Base-by-base conservation (phyloP, 2,888 invertebrate species). In the Orthonevra nobilis region DNA sequence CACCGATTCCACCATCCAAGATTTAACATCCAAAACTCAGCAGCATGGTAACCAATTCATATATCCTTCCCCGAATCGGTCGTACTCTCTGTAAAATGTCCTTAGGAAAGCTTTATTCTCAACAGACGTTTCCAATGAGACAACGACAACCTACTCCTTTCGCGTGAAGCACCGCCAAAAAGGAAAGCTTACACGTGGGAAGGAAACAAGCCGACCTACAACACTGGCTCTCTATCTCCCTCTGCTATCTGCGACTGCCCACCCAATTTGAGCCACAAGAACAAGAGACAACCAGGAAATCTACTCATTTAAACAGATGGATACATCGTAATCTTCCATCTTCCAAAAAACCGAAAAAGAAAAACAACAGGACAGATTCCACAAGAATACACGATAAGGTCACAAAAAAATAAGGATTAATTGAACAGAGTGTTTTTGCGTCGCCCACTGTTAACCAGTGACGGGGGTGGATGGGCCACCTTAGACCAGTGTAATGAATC, bases 141-240 rank as follows among this genome's bases (percentile, higher is more conserved):
- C 30, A 48, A 23, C 3, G 23, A 23, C 40, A 40, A 32, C 58
- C 68, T 48, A 63, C 77, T 77, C 52, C 44, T 38, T 52, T 58
- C 30, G 34, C 6, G 38, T 56, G 56, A 46, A 48, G 32, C 19
- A 34, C 40, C 17, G 28, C 15, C 0, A 6, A 50, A 15, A n/a
- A n/a, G n/a, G n/a, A n/a, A n/a, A 77, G 63, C 58, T 77, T 77
- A 38, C 36, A 44, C 70, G 77, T 77, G 64, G 77, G 77, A 66
- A 15, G 30, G 15, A 68, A 68, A 28, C 36, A 32, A 46, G 42
- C 38, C 63, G 30, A 46, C 28, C 14, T 60, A 5, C 5, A n/a
- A 44, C 34, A 15, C 44, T 10, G 23, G 7, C n/a, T 23, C n/a
- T 42, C 32, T 12, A 17, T 38, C 28, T 48, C 38, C 2, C 38